These are phyloP conservation scores for Nerophis ophidion DNA, from an alignment of 2,113 vertebrate species.

Conservation along the genomic window DNA sequence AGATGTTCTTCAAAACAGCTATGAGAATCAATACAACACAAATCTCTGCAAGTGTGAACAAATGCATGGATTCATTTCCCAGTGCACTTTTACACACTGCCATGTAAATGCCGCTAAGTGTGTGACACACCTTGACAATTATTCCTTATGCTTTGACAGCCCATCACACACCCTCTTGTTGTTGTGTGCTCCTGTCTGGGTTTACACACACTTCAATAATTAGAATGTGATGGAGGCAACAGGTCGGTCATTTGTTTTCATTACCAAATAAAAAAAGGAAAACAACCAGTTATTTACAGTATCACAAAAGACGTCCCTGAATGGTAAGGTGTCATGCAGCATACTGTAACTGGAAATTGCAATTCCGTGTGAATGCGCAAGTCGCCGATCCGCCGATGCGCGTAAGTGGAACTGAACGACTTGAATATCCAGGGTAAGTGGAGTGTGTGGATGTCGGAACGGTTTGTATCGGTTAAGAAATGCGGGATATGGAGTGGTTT, in stretches of 20 bases:
- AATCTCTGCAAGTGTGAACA: constrained; percentile 20
- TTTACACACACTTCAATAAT: constrained; percentile 40
- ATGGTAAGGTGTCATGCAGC: no score
- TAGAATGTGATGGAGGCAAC: constrained; percentile 46
- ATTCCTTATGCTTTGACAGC: constrained; percentile 40
- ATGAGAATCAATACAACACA: constrained; percentile 26
- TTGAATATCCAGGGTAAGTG: no score
- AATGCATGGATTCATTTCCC: constrained; percentile 17
- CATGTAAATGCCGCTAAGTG: constrained; percentile 29
- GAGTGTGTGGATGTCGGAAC: no score
- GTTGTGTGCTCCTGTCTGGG: constrained; percentile 48
- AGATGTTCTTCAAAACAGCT: constrained; percentile 14
- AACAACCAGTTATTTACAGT: no score
- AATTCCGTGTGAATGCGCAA: no score
- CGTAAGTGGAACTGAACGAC: no score
- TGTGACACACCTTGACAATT: constrained; percentile 49
- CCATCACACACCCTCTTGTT: constrained; percentile 55
- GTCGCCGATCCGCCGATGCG: no score
- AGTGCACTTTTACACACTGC: constrained; percentile 9
- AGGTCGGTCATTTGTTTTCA: constrained; percentile 11
- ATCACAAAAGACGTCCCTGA: no score
- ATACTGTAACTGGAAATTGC: no score
- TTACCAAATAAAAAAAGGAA: no score
- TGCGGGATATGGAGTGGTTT: no score
- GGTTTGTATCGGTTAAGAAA: no score